Base-by-base conservation (phyloP, 92 coral and sea anemone genomes). In the Bergia puertoricense region DNA sequence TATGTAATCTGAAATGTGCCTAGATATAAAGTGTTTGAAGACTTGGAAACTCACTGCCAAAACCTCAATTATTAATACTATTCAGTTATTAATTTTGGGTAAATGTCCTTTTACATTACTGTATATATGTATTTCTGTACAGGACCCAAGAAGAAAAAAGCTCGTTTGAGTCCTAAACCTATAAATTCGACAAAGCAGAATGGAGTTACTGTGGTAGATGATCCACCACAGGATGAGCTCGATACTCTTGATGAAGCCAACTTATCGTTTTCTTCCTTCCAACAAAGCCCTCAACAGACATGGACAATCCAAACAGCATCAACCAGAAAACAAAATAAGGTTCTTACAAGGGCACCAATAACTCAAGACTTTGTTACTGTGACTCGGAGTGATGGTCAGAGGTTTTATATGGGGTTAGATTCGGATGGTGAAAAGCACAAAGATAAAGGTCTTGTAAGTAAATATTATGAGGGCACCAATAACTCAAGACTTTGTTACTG, bases 361-460 rank as follows among this genome's bases (percentile, higher is more conserved):
- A 94, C 95, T 73, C 89, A 91, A 57, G 98, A 97, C 40, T 88
- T 92, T 40, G 91, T 97, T 5, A 76, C 98, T 1, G 72, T 97
- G 18, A 94, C 98, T 30, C 90, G 95, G 67, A 92, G 90, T 13
- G 96, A 97, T 90, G 99, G 99, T 7, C 93, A 92, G 79, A 94
- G 99, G 45, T 92, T 97, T 82, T 97, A 90, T 80, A 92, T 96
- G 76, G 86, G 89, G 22, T 54, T 95, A 77, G 85, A 89, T 8
- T 85, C 88, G 59, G 96, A 94, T 42, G 86, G 90, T 37, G 88
- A 87, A 22, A 62, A 84, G 81, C 90, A 93, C 16, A 40, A 85
- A 18, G 40, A 85, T 8, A 88, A 71, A 56, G 80, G 62, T 68
- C 30, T 37, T 20, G 85, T 65, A 43, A 46, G 81, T 40, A 30